phyloP scores from a whole-genome alignment of 2,113 vertebrate species.

The Sorex araneus region DNA sequence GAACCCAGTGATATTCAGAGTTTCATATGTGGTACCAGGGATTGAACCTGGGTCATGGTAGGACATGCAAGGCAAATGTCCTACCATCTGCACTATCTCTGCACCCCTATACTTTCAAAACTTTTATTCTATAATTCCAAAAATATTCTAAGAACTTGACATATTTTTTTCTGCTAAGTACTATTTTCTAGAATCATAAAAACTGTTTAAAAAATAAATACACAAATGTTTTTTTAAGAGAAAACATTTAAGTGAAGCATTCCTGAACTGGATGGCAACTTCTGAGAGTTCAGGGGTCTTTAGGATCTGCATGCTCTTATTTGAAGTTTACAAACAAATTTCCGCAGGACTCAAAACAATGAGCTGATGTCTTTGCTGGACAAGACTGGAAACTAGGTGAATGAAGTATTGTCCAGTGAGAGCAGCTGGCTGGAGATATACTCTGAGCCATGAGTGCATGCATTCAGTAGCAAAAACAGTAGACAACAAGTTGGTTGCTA shows the following conservation, averaged over 20 bases:
- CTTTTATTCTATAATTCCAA: background rate
- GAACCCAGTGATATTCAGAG: too few species aligned
- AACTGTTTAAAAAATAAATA: slow-evolving; percentile 41
- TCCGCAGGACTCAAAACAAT: slow-evolving; percentile 79
- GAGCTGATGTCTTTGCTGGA: slow-evolving; percentile 72
- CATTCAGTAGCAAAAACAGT: slow-evolving; percentile 80
- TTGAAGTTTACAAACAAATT: slow-evolving; percentile 80
- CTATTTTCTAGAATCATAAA: slow-evolving; percentile 43
- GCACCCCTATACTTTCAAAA: too few species aligned
- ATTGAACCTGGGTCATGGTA: too few species aligned
- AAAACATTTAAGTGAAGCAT: slow-evolving; percentile 55
- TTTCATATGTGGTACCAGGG: too few species aligned
- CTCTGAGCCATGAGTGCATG: slow-evolving; percentile 37
- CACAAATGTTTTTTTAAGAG: background rate
- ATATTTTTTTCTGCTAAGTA: slow-evolving; percentile 39
- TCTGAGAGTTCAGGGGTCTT: background rate
- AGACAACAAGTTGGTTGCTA: slow-evolving; percentile 83
- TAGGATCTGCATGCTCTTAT: slow-evolving; percentile 25
- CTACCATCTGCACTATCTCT: too few species aligned
- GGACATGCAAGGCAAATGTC: too few species aligned
- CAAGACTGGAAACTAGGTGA: slow-evolving; percentile 80
- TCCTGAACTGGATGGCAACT: slow-evolving; percentile 60
- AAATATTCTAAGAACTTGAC: slow-evolving; percentile 43
- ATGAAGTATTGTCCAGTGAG: slow-evolving; percentile 86
- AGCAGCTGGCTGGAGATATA: slow-evolving; percentile 86